Evolutionary conservation across 2,888 invertebrate genomes (phyloP), one percentile per base, ranked within the genome.

Genomic region (Drosophila mettleri): DNA sequence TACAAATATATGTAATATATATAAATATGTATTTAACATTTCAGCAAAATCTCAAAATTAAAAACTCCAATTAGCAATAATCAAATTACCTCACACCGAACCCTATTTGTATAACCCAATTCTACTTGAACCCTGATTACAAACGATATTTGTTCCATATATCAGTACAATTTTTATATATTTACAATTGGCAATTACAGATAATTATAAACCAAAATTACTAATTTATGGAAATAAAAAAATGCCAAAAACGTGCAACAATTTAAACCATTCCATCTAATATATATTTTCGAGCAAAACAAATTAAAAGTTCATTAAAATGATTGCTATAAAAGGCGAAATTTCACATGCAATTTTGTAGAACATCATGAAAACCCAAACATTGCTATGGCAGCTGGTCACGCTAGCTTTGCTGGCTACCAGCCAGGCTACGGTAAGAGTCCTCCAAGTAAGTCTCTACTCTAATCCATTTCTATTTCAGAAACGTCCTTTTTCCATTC

Each of bases 401-500:
- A 1, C 49, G 8, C 1, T 27, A 12, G 8, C 49, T 31, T 22
- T 31, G 9, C 10, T 51, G 31, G 20, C n/a, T 2, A 2, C 9
- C 12, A 27, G 14, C n/a, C n/a, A 24, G 39, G 16, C 45, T 5
- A 60, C 60, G 66, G 66, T 72, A 22, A 0, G n/a, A 6, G 3
- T 16, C 8, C 5, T 10, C 8, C 7, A 4, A 5, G 0, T 20
- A n/a, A n/a, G n/a, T 2, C 22, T n/a, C n/a, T 18, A 6, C 20
- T 14, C 12, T 41, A 12, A 22, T 16, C 12, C 20, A 7, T 16
- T 16, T 7, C 3, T 24, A 7, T 16, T 16, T 12, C n/a, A 31
- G n/a, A 8, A 74, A 48, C 38, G 43, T 0, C 31, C 31, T n/a
- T 53, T 43, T 9, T 8, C 2, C 0, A 16, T 74, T 10, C 43